Evolutionary conservation across 2,888 invertebrate species (phyloP).

Genomic region (Sepioteuthis lessoniana): DNA sequence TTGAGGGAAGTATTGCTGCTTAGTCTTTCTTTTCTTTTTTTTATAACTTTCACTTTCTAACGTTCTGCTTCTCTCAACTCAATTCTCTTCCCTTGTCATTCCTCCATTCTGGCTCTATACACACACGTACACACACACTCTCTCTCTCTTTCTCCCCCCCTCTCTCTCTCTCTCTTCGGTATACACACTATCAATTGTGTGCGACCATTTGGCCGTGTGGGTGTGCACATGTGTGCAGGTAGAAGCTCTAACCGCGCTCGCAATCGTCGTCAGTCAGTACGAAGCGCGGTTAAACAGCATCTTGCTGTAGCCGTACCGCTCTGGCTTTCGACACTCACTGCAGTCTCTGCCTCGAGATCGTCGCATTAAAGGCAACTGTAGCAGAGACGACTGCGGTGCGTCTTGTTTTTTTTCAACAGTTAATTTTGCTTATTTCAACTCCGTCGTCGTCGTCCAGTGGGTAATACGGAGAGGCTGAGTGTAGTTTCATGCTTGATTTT

Average conservation of each 20-base stretch:
- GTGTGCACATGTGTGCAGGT: background rate
- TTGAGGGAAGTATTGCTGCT: no score
- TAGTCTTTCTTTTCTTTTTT: no score
- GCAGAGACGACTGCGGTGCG: background rate
- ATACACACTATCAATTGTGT: background rate
- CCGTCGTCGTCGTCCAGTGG: background rate
- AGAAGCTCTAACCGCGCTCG: background rate
- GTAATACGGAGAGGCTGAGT: background rate
- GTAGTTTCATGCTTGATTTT: background rate
- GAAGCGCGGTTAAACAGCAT: background rate
- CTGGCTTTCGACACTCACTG: background rate
- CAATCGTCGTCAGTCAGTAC: background rate
- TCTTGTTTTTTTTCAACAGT: background rate
- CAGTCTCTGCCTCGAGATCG: constrained; percentile 3
- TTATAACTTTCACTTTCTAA: background rate
- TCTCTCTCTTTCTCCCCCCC: background rate
- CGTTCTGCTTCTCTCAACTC: background rate
- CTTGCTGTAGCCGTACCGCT: background rate
- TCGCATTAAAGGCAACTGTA: background rate
- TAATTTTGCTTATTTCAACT: background rate
- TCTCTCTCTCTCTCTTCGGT: background rate
- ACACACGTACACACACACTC: no score
- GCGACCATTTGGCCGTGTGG: background rate
- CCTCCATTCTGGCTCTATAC: background rate
- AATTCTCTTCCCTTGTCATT: background rate